A percentile compares a stretch with the other conserved stretches of the same genome.
Evolutionary conservation across 2,888 invertebrate species (phyloP).

Genomic region (Hybos culiciformis): DNA sequence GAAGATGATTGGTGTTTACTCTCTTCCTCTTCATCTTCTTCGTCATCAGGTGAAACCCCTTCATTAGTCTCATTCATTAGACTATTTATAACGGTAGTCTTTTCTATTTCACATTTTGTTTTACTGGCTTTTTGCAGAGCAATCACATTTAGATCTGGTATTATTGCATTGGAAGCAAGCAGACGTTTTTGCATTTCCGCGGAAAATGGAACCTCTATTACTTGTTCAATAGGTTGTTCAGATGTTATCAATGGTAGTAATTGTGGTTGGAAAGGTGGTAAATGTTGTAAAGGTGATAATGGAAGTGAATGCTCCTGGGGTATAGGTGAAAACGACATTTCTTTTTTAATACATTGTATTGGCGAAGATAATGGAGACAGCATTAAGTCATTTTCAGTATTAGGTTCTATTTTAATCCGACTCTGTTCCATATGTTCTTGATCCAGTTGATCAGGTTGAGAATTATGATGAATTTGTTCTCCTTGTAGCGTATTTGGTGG

Average conservation of each 20-base stretch:
- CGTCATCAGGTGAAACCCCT: too few relatives aligned
- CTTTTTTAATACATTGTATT: slow-evolving; percentile 4
- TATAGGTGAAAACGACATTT: too few relatives aligned
- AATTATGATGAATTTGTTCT: slow-evolving; percentile 15
- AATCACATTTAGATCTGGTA: neutral
- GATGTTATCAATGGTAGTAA: too few relatives aligned
- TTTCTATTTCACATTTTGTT: too few relatives aligned
- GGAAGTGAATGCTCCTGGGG: too few relatives aligned
- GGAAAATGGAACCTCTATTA: slow-evolving; percentile 3
- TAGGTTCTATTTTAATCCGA: slow-evolving; percentile 22
- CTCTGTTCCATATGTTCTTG: too few relatives aligned
- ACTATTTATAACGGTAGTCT: too few relatives aligned
- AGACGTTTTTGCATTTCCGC: slow-evolving; percentile 1
- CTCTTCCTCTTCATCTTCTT: neutral
- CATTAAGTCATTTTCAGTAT: slow-evolving; percentile 24
- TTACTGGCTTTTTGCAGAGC: too few relatives aligned
- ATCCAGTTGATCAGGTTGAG: slow-evolving; percentile 14
- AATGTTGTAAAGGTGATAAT: too few relatives aligned
- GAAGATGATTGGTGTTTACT: slow-evolving; percentile 1
- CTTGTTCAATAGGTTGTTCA: too few relatives aligned
- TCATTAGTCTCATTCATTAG: too few relatives aligned
- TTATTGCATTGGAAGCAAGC: neutral
- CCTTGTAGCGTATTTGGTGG: slow-evolving; percentile 18
- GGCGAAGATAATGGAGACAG: slow-evolving; percentile 13
- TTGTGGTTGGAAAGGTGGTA: too few relatives aligned